Evolutionary conservation across 2,888 invertebrate species (phyloP).

Genomic region (Nysson spinosus): DNA sequence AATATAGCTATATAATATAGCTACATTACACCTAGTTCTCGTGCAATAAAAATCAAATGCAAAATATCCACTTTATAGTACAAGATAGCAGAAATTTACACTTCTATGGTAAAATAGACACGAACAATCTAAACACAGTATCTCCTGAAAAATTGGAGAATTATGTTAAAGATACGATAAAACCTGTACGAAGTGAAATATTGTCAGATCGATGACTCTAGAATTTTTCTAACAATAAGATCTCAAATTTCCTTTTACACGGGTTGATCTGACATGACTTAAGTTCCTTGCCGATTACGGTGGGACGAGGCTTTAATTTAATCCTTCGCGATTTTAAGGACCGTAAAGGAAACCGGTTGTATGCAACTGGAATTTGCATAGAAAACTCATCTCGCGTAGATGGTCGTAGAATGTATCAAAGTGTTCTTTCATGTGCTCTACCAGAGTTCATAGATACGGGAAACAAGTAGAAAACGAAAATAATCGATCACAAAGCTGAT

Average conservation of each 20-base stretch:
- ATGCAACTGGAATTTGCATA: conserved; percentile 34
- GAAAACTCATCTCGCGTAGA: conserved; percentile 21
- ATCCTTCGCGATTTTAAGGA: conserved; percentile 43
- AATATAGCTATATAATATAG: too few species aligned
- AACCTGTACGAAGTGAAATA: conserved; percentile 31
- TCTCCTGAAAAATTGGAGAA: conserved; percentile 11
- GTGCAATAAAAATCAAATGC: too few species aligned
- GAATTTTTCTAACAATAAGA: not conserved
- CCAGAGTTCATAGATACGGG: not conserved
- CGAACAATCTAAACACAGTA: conserved; percentile 14
- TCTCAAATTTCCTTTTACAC: conserved; percentile 21
- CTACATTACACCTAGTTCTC: too few species aligned
- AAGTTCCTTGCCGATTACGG: conserved; percentile 53
- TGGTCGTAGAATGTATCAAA: not conserved
- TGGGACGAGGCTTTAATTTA: conserved; percentile 56
- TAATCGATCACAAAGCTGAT: not conserved
- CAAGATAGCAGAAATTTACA: too few species aligned
- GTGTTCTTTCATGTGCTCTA: conserved; percentile 2
- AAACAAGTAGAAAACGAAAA: too few species aligned
- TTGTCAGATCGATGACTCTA: conserved; percentile 10
- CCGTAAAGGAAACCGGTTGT: conserved; percentile 58
- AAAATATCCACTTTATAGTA: too few species aligned
- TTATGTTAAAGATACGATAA: conserved; percentile 25
- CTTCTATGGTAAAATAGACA: conserved; percentile 4
- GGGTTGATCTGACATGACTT: conserved; percentile 24